Conservation (phyloP, 2,797 vertebrate genomes). For the Poecilia velifera region DNA sequence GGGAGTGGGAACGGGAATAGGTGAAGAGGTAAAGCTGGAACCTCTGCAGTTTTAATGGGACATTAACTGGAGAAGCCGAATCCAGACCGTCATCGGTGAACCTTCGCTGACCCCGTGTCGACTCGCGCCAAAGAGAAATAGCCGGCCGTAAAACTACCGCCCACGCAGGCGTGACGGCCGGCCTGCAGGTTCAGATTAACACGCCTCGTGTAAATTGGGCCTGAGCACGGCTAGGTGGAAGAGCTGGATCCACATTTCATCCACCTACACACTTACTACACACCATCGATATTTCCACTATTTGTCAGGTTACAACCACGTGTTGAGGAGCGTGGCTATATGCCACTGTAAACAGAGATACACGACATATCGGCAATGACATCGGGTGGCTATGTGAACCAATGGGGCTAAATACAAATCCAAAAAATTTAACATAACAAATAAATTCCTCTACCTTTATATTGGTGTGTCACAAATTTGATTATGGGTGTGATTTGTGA, state of each 20-base stretch:
- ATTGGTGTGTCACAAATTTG: neutral
- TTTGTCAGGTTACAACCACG: neutral
- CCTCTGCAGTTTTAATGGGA: slow-evolving; percentile 50
- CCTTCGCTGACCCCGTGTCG: slow-evolving; percentile 45
- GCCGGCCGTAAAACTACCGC: slow-evolving; percentile 40
- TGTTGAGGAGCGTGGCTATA: too few species aligned
- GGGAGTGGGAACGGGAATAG: slow-evolving; percentile 42
- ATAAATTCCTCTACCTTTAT: neutral
- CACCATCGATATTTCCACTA: neutral
- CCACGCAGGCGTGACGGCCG: slow-evolving; percentile 45
- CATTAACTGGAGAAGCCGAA: slow-evolving; percentile 55
- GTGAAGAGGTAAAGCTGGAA: slow-evolving; percentile 33
- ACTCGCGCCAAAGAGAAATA: slow-evolving; percentile 30
- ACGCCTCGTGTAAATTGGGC: slow-evolving; percentile 30
- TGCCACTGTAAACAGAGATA: too few species aligned
- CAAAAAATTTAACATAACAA: too few species aligned
- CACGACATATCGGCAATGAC: too few species aligned
- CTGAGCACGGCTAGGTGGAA: slow-evolving; percentile 2
- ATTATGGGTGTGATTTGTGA: neutral
- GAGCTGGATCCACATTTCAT: neutral
- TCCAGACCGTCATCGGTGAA: slow-evolving; percentile 45
- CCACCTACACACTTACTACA: neutral
- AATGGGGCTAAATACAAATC: too few species aligned
- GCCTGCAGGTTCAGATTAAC: slow-evolving; percentile 44
- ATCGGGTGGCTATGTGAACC: too few species aligned